Evolutionary conservation across 2,888 invertebrate species (phyloP).

Genomic region (Altica lythri): DNA sequence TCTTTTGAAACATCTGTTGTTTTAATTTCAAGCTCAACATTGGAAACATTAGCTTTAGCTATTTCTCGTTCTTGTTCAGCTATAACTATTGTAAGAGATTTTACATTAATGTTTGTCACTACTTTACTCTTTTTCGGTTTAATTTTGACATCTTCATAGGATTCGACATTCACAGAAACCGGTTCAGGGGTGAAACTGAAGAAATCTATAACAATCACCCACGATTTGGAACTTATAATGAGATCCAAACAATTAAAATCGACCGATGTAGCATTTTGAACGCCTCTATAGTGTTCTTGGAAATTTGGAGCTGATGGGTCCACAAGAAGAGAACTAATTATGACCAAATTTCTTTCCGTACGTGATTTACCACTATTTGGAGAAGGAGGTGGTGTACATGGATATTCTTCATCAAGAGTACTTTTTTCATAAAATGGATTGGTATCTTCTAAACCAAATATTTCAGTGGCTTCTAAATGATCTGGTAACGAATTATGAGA

Average conservation of each 20-base stretch:
- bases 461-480: conserved; percentile 61
- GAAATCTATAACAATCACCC: conserved; percentile 95
- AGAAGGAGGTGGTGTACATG: conserved; percentile 65
- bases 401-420: conserved; percentile 31
- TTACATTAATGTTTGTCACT: conserved; percentile 47
- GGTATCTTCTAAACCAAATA: conserved; percentile 52
- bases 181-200: conserved; percentile 65
- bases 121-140: conserved; percentile 27
- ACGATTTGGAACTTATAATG: conserved; percentile 89
- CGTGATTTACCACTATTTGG: conserved; percentile 58
- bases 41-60: conserved; percentile 78
- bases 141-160: conserved; percentile 15
- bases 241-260: conserved; percentile 92
- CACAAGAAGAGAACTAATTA: conserved; percentile 70
- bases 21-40: conserved; percentile 58
- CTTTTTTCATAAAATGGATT: conserved; percentile 2
- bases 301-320: conserved; percentile 71
- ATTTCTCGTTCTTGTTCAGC: conserved; percentile 78
- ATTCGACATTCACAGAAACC: conserved; percentile 7
- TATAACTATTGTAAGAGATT: conserved; percentile 76
- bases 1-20: conserved; percentile 54
- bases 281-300: conserved; percentile 65
- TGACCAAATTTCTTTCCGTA: conserved; percentile 72
- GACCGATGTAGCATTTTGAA: conserved; percentile 69
- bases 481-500: conserved; percentile 64